Evolutionary conservation across 1,140 invertebrate species (phyloP).

Genomic region (Phenacoccus solenopsis): DNA sequence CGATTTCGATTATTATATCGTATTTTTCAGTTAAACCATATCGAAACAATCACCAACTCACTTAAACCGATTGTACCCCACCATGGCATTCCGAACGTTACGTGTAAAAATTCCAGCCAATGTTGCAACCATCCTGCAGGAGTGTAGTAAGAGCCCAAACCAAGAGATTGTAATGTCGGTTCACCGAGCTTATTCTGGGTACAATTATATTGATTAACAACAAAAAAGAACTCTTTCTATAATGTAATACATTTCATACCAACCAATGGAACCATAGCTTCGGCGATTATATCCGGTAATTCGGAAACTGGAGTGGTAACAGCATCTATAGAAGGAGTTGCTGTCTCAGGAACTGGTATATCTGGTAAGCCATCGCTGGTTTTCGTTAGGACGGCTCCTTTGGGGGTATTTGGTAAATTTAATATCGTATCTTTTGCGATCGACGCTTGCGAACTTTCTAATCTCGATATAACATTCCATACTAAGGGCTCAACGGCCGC

Average conservation of each 20-base stretch:
- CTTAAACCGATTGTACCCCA: slow-evolving; percentile 68
- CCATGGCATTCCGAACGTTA: slow-evolving; percentile 68
- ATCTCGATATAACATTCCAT: not conserved
- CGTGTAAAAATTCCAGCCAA: slow-evolving; percentile 67
- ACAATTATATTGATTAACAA: too few species aligned
- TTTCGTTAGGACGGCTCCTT: not conserved
- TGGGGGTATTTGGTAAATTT: not conserved
- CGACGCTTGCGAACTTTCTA: not conserved
- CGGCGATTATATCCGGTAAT: not conserved
- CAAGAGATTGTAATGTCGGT: slow-evolving; percentile 60
- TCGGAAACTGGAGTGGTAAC: not conserved
- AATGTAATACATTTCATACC: not conserved
- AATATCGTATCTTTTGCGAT: not conserved
- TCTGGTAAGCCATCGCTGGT: not conserved
- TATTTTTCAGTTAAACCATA: too few species aligned
- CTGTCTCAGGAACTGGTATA: not conserved
- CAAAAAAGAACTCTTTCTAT: not conserved
- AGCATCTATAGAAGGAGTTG: not conserved
- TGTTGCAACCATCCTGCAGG: slow-evolving; percentile 70
- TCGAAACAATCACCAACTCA: slow-evolving; percentile 32
- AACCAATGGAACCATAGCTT: not conserved
- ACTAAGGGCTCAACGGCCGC: not conserved
- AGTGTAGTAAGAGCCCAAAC: slow-evolving; percentile 53
- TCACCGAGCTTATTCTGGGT: slow-evolving; percentile 43
- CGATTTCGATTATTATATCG: too few species aligned